Evolutionary conservation across 2,113 vertebrate species (phyloP), one percentile per base, ranked within the genome.

Genomic region (Crotalus tigris): DNA sequence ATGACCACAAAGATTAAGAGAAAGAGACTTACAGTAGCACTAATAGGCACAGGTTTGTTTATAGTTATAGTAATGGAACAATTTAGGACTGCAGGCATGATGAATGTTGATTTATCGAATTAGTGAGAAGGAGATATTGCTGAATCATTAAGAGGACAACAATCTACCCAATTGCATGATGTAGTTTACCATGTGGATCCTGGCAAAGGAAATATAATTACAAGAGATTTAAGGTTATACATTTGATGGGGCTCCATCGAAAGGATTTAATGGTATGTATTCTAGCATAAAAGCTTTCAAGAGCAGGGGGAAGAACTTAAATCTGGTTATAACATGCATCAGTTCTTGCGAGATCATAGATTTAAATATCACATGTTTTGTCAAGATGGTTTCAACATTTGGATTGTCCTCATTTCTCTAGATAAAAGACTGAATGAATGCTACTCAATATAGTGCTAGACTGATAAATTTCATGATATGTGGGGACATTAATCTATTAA

Each of bases 341-440:
- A 0, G 46, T 94, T 88, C 91, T 85, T 2, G 7, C 39, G 94
- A 86, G 89, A 89, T 91, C 54, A 23, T 21, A 88, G 85, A 54
- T 85, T 44, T 59, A 86, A 58, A 90, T 3, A 75, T 90, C 10
- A 26, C 86, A 15, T 93, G 33, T 93, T 64, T 54, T 54, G 44
- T 4, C 94, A 87, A 46, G 54, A 93, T 95, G 49, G 91, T 90
- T 95, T 86, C 92, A 89, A 54, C 69, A 89, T 88, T 8, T 92
- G 86, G 58, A 54, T 6, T 57, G 33, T 17, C 29, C 64, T 13
- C 9, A 26, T 59, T 53, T 53, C 46, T 51, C 57, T 59, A 33
- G 87, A 26, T 88, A 88, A 87, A 88, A 88, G 8, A 64, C 8
- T 23, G 87, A 64, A 53, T 88, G 29, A 64, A 59, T 64, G 46